Percentiles rank a stretch among this genome's conserved stretches.
phyloP scores from a whole-genome alignment of 1,140 invertebrate genomes.

The Drosophila serrata region DNA sequence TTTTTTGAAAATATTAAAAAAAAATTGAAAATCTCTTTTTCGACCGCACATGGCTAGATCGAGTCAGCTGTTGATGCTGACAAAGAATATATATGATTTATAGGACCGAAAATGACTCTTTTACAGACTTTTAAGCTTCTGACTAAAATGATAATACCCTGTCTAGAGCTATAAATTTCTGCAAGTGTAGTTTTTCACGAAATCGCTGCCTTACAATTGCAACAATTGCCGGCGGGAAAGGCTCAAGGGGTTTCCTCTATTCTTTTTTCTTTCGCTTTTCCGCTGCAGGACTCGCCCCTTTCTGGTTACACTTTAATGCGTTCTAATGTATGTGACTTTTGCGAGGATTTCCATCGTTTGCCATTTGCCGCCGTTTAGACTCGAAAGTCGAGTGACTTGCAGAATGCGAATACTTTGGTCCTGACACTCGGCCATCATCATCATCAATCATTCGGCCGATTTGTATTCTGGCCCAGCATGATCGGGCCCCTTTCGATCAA shows the following conservation, averaged over 20 bases:
- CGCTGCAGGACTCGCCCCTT: conserved; percentile 52
- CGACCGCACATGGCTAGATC: no score
- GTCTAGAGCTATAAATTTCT: background rate
- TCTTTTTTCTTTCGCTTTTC: conserved; percentile 36
- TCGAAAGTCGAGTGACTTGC: conserved; percentile 71
- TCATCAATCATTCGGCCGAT: conserved; percentile 67
- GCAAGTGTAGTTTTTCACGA: conserved; percentile 44
- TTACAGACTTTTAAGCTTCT: no score
- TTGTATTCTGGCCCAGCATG: conserved; percentile 45
- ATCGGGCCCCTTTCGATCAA: conserved; percentile 62
- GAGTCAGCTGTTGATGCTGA: no score
- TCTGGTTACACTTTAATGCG: conserved; percentile 82
- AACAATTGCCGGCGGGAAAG: conserved; percentile 48
- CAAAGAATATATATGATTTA: no score
- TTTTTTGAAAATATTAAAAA: no score
- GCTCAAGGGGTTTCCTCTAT: conserved; percentile 53
- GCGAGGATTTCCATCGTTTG: conserved; percentile 62
- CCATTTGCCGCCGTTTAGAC: conserved; percentile 53
- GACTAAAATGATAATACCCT: no score
- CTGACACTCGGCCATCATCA: conserved; percentile 65
- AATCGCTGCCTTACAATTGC: conserved; percentile 42
- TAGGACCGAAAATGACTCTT: no score
- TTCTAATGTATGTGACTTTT: conserved; percentile 85
- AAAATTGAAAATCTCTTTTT: no score
- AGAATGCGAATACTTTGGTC: conserved; percentile 46